phyloP scores from a whole-genome alignment of 2,888 invertebrate species.

The Embidobia sp. region DNA sequence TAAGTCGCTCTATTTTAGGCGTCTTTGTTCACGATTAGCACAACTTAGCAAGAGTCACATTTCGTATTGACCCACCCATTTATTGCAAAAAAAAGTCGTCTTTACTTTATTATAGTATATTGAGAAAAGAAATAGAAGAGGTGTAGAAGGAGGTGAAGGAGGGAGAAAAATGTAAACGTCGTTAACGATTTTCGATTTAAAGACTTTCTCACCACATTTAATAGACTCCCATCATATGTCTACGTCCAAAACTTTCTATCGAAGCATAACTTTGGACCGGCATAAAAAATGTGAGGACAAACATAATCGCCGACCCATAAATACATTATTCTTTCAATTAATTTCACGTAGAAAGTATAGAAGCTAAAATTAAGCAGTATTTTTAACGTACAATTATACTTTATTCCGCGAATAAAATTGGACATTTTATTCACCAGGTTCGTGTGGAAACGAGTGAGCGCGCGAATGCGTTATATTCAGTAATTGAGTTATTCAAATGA shows the following conservation, averaged over 20 bases:
- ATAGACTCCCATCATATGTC: slow-evolving; percentile 24
- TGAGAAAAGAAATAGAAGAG: too few species aligned
- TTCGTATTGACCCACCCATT: too few species aligned
- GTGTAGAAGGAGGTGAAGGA: too few species aligned
- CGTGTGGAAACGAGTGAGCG: slow-evolving; percentile 11
- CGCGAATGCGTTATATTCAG: slow-evolving; percentile 10
- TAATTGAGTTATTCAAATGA: slow-evolving; percentile 51
- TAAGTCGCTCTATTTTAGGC: too few species aligned
- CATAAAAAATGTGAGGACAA: slow-evolving; percentile 11
- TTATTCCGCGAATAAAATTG: slow-evolving; percentile 19
- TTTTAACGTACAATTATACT: slow-evolving; percentile 31
- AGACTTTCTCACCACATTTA: slow-evolving; percentile 28
- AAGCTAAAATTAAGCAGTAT: slow-evolving; percentile 32
- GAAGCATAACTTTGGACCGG: slow-evolving; percentile 11
- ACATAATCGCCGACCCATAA: slow-evolving; percentile 18
- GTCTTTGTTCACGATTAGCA: too few species aligned
- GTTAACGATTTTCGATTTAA: slow-evolving; percentile 20
- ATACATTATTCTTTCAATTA: slow-evolving; percentile 39
- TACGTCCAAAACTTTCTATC: slow-evolving; percentile 42
- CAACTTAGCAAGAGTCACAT: too few species aligned
- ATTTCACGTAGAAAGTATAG: slow-evolving; percentile 38
- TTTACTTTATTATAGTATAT: too few species aligned
- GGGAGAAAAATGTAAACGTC: neutral
- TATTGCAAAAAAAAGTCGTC: too few species aligned
- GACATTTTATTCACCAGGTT: slow-evolving; percentile 27